Base-by-base conservation (phyloP, 2,888 invertebrate species). In the Napeogenes sylphis region DNA sequence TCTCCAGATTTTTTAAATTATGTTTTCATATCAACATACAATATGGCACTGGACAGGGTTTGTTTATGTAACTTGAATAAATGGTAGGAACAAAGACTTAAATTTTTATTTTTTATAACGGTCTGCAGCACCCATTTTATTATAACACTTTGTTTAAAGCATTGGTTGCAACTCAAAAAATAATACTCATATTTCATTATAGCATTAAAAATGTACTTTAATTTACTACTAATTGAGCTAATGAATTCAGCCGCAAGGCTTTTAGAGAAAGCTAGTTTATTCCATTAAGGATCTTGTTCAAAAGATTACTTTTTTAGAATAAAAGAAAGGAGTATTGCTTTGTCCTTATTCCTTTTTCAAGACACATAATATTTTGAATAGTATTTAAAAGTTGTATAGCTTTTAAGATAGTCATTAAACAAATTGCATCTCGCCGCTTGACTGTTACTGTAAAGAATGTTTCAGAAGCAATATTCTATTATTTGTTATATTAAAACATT, bases 1-100 rank as follows among this genome's bases (percentile, higher is more conserved):
- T 58, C 58, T 64, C 58, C 61, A 51, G 61, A 61, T 58, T 58
- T 64, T 61, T 64, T 61, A 61, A 61, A 61, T n/a, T 61, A 54
- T 35, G 45, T 53, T 58, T 4, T 53, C 51, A 51, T 51, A 51
- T 30, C 12, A 53, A 53, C 30, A 53, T 53, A 30, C 30, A 10
- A 30, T 12, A 21, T n/a, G 30, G 30, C 3, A 21, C 3, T 42
- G 10, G 30, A 30, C 10, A 30, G 3, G 21, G 8, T 30, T 30
- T 51, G 10, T 51, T 51, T 51, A 30, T 51, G 10, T 12, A 8
- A 30, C 30, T 30, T 51, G 30, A 21, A 51, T 10, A 8, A 30
- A 30, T 10, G 30, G 30, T 0, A 2, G 30, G 10, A 47, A 10
- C 10, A 51, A 30, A 51, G 10, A 30, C 4, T 51, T 21, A 4